Conservation (phyloP, 2,888 invertebrate species). For the Zygothrica quintamaculata region DNA sequence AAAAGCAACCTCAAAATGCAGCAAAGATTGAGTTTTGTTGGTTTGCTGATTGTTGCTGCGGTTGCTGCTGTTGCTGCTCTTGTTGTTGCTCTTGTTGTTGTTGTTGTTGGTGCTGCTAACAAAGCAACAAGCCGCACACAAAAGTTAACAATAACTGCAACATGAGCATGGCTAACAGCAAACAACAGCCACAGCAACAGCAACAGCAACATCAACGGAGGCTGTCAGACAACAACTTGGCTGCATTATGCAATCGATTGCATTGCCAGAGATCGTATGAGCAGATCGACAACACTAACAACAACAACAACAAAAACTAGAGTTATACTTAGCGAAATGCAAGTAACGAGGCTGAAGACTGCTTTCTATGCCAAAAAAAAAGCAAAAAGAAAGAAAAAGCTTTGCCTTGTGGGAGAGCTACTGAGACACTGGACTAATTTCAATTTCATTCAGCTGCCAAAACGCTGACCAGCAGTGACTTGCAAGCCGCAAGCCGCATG, state of each 20-base stretch:
- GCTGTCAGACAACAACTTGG: conserved; percentile 69
- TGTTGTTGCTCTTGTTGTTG: conserved; percentile 41
- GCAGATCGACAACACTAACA: conserved; percentile 20
- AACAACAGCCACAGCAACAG: conserved; percentile 22
- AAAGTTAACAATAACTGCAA: conserved; percentile 74
- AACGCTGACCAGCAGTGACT: conserved; percentile 49
- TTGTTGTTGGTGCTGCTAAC: conserved; percentile 34
- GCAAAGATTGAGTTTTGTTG: conserved; percentile 47
- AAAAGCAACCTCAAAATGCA: conserved; percentile 35
- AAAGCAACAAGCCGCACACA: conserved; percentile 63
- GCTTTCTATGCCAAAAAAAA: conserved; percentile 60
- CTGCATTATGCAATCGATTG: conserved; percentile 72
- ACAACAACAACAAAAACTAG: conserved; percentile 25
- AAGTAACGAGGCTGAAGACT: conserved; percentile 32
- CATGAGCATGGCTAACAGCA: conserved; percentile 64
- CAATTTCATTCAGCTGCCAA: conserved; percentile 76
- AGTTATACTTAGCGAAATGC: conserved; percentile 46
- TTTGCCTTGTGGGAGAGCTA: conserved; percentile 42
- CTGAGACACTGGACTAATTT: conserved; percentile 70
- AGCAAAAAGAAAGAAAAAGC: not conserved
- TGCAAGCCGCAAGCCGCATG: too few relatives aligned
- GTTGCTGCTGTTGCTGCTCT: conserved; percentile 16
- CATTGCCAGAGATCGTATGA: conserved; percentile 33
- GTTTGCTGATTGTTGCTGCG: conserved; percentile 34
- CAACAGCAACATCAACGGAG: conserved; percentile 36